Conservation (phyloP, 2,113 vertebrate species). For the Astatoreochromis straeleni region DNA sequence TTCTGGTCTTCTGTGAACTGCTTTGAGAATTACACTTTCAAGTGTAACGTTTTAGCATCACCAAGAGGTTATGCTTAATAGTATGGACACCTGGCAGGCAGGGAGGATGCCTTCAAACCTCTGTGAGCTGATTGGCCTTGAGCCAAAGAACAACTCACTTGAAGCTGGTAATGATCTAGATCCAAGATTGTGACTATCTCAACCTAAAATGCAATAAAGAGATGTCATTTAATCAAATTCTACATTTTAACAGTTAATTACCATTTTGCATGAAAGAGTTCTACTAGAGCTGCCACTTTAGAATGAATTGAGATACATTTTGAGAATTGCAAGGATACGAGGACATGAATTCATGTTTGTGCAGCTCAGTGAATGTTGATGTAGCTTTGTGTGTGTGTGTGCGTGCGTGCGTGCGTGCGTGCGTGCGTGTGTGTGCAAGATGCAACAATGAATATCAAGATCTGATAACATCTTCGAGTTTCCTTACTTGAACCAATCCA, state of each 20-base stretch:
- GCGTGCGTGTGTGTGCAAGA: not conserved
- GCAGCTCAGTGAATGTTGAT: not conserved
- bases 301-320: not conserved
- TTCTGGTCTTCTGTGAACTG: not conserved
- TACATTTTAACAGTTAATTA: not conserved
- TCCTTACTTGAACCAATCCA: slow-evolving; percentile 15
- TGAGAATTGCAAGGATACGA: not conserved
- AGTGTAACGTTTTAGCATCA: not conserved
- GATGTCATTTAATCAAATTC: not conserved
- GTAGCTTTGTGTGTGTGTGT: not conserved
- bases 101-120: not conserved
- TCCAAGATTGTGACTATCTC: not conserved
- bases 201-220: not conserved
- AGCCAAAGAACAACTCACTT: not conserved
- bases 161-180: not conserved
- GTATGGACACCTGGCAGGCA: not conserved
- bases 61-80: not conserved
- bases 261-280: not conserved
- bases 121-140: not conserved
- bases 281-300: not conserved
- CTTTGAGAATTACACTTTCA: not conserved
- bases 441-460: slow-evolving; percentile 23
- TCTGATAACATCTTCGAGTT: slow-evolving; percentile 28
- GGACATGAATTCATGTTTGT: not conserved
- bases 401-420: fast-evolving